These are phyloP conservation scores for Andrena chrysosceles DNA, from an alignment of 2,888 invertebrate genomes.

Conservation along the genomic window DNA sequence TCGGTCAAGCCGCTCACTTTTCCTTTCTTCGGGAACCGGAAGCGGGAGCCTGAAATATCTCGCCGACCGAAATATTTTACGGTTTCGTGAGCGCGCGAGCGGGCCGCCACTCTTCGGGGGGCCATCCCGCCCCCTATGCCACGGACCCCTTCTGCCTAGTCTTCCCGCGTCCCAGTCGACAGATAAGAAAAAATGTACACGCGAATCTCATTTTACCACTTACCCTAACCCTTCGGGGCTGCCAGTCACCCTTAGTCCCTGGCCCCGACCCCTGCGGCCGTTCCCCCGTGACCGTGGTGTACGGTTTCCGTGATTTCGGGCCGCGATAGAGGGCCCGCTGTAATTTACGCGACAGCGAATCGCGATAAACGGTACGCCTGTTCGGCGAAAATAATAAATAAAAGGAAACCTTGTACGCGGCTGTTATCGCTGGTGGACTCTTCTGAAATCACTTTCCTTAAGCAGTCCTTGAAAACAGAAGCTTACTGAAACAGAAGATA, in stretches of 20 bases:
- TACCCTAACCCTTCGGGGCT: conserved; percentile 43
- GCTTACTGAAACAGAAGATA: too few species aligned
- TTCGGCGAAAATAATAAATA: too few species aligned
- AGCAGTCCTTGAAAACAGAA: too few species aligned
- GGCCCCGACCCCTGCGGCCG: conserved; percentile 20
- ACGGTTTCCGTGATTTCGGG: conserved; percentile 60
- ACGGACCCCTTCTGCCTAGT: conserved; percentile 22
- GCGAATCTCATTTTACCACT: conserved; percentile 63
- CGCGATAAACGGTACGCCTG: conserved; percentile 14
- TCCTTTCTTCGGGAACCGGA: conserved; percentile 58
- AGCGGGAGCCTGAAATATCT: conserved; percentile 53
- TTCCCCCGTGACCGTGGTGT: conserved; percentile 4
- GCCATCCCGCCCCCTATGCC: conserved; percentile 2
- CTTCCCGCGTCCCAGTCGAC: conserved; percentile 8
- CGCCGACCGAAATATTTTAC: conserved; percentile 64
- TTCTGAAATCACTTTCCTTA: too few species aligned
- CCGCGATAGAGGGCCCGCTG: conserved; percentile 39
- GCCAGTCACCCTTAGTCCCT: not conserved
- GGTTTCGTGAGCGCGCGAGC: conserved; percentile 49
- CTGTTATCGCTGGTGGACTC: too few species aligned
- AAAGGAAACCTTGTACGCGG: not conserved
- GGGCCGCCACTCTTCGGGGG: conserved; percentile 30
- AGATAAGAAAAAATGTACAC: conserved; percentile 71
- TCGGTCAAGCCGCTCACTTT: conserved; percentile 57
- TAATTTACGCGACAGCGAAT: conserved; percentile 45